A percentile compares a stretch with the other conserved stretches of the same genome.
Conservation (phyloP, 1,140 invertebrate genomes). For the Metaphire vulgaris region DNA sequence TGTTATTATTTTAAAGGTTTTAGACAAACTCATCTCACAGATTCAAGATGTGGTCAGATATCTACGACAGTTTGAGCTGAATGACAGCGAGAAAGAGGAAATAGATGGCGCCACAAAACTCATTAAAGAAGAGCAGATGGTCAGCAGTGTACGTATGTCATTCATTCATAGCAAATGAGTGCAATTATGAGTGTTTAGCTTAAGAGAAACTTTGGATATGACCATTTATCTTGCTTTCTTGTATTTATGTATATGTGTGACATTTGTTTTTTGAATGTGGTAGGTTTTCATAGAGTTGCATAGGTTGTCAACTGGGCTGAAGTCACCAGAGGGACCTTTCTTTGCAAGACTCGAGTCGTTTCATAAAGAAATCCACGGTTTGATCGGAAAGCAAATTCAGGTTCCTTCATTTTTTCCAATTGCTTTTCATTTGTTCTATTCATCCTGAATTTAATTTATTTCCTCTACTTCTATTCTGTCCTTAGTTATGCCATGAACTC, state of each 20-base stretch:
- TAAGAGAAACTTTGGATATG: too few relatives aligned
- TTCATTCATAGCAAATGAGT: too few relatives aligned
- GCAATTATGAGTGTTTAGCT: too few relatives aligned
- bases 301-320: background rate
- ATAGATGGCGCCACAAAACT: background rate
- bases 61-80: background rate
- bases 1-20: too few relatives aligned
- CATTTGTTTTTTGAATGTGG: background rate
- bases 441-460: too few relatives aligned
- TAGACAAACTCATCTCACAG: background rate
- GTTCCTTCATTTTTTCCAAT: too few relatives aligned
- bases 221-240: too few relatives aligned
- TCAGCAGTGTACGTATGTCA: background rate
- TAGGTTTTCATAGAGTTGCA: background rate
- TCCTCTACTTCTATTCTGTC: too few relatives aligned
- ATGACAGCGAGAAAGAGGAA: background rate
- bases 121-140: background rate
- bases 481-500: too few relatives aligned
- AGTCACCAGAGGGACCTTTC: background rate
- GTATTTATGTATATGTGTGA: too few relatives aligned
- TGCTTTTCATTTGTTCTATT: too few relatives aligned
- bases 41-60: background rate
- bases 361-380: background rate
- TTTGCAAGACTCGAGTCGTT: background rate
- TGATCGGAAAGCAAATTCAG: background rate